Conservation (phyloP, 2,797 vertebrate genomes). For the Malurus splendens region DNA sequence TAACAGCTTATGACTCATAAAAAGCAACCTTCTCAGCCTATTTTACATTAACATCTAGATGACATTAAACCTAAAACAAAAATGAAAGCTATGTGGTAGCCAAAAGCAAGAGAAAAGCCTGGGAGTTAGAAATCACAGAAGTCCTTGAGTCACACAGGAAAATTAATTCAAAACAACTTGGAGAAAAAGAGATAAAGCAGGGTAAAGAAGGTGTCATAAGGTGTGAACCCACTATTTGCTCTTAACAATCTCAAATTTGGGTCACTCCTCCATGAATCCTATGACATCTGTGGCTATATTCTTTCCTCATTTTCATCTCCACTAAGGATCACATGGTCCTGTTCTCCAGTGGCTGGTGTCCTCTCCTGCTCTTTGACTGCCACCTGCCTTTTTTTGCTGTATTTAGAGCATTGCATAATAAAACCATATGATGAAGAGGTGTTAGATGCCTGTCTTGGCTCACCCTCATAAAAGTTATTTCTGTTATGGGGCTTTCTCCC, state of each 20-base stretch:
- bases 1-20: neutral
- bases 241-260: neutral
- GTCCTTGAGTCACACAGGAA: neutral
- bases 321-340: neutral
- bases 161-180: neutral
- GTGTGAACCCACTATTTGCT: neutral
- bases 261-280: fast-evolving
- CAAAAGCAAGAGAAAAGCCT: neutral
- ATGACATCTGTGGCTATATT: neutral
- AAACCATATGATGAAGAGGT: conserved; percentile 49
- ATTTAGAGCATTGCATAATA: conserved; percentile 42
- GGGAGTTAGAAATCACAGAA: neutral
- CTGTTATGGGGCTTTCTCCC: conserved; percentile 24
- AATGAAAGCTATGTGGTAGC: neutral
- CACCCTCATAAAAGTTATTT: conserved; percentile 36
- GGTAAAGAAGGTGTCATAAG: neutral
- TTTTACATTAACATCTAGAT: neutral
- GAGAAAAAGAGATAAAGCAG: neutral
- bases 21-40: neutral
- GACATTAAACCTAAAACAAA: neutral
- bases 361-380: conserved; percentile 30
- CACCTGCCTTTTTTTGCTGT: neutral
- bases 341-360: neutral
- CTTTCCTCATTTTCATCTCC: neutral
- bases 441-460: conserved; percentile 39